Percentiles rank a stretch among this genome's conserved stretches.
phyloP scores from a whole-genome alignment of 2,113 vertebrate species.

The Puffinus mauretanicus region DNA sequence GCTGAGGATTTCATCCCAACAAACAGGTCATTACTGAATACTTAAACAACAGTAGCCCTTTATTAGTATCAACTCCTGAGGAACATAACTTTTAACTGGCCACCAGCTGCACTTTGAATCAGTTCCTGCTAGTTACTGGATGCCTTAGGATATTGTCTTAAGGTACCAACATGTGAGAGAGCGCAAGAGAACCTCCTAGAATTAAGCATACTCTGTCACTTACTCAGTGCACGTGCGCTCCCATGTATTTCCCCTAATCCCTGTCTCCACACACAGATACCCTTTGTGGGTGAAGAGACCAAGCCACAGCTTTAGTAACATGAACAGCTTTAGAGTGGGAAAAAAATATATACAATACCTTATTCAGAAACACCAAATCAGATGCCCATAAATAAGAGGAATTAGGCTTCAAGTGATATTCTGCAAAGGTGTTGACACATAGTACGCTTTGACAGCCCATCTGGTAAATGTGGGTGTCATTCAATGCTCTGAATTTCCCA shows the following conservation, averaged over 20 bases:
- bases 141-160: neutral
- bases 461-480: slow-evolving; percentile 66
- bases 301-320: neutral
- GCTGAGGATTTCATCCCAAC: neutral
- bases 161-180: neutral
- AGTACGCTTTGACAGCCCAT: slow-evolving; percentile 55
- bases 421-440: slow-evolving; percentile 53
- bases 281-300: neutral
- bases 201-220: neutral
- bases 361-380: slow-evolving; percentile 27
- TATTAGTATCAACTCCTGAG: accelerated
- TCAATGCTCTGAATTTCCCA: slow-evolving; percentile 58
- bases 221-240: neutral
- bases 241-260: neutral
- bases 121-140: neutral
- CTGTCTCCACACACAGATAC: too few relatives aligned
- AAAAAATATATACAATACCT: neutral
- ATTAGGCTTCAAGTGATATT: slow-evolving; percentile 40
- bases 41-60: neutral
- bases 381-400: slow-evolving; percentile 49
- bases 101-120: neutral
- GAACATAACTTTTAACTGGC: neutral
- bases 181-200: neutral
- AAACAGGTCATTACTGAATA: neutral
- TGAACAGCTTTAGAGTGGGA: neutral